Conservation (phyloP, 2,113 vertebrate species). For the Pelusios castaneus region DNA sequence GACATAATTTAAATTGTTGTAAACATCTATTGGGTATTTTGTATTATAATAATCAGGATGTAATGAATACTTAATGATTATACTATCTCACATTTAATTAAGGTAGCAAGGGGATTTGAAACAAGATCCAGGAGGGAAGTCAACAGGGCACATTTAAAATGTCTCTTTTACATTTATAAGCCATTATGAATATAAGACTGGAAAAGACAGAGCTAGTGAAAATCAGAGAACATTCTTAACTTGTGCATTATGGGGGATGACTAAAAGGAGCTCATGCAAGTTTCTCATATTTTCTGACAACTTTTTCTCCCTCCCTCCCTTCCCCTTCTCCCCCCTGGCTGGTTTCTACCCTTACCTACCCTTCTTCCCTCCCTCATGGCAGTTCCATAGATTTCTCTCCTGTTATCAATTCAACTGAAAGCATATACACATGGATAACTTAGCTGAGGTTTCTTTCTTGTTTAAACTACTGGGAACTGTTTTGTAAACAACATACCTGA, state of each 20-base stretch:
- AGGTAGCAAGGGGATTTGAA: neutral
- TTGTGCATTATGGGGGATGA: neutral
- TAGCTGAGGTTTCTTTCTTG: neutral
- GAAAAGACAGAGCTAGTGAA: neutral
- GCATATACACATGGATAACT: neutral
- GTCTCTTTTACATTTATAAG: neutral
- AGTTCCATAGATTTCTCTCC: neutral
- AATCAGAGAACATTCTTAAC: neutral
- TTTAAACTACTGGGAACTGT: neutral
- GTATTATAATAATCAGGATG: neutral
- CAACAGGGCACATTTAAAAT: neutral
- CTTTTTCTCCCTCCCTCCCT: too few relatives aligned
- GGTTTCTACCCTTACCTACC: neutral
- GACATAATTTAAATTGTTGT: neutral
- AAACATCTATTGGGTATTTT: neutral
- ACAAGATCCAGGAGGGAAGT: neutral
- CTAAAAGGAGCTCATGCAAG: neutral
- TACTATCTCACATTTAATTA: neutral
- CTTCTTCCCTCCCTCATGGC: accelerated
- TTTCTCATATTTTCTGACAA: neutral
- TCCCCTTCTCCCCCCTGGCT: too few relatives aligned
- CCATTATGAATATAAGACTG: neutral
- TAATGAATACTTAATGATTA: conserved; percentile 10
- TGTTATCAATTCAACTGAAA: neutral
- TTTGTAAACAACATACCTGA: neutral